A percentile compares a stretch with the other conserved stretches of the same genome.
phyloP scores from a whole-genome alignment of 2,797 vertebrate genomes.

The Periparus ater region DNA sequence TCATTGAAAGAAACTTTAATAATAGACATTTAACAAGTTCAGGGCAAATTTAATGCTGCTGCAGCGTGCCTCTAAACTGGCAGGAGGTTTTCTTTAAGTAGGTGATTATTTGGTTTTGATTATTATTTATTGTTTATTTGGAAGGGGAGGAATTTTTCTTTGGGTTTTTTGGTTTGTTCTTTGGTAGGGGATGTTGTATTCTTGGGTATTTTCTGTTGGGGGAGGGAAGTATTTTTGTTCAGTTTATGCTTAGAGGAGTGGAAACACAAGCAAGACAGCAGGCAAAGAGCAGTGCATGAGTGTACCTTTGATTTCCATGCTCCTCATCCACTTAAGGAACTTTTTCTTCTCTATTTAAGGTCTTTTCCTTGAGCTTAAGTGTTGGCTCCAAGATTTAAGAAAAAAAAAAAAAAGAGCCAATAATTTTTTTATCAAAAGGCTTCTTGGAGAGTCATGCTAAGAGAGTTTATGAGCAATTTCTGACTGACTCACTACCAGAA shows the following conservation, averaged over 20 bases:
- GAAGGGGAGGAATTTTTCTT: background rate
- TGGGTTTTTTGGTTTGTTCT: background rate
- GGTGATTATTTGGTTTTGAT: background rate
- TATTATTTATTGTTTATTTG: background rate
- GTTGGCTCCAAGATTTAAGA: background rate
- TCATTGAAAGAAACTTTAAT: background rate
- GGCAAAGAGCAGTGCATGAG: background rate
- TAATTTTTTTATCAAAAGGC: background rate
- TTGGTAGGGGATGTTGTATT: too few relatives aligned
- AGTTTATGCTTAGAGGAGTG: background rate
- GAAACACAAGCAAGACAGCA: background rate
- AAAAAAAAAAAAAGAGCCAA: background rate
- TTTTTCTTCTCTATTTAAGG: background rate
- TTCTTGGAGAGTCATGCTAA: background rate
- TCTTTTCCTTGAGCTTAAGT: background rate
- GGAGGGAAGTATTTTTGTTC: background rate
- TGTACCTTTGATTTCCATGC: background rate
- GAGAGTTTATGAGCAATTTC: background rate
- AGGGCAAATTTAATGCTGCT: background rate
- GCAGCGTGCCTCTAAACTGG: background rate
- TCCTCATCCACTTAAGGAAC: background rate
- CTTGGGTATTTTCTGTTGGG: fast-evolving
- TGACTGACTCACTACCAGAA: background rate
- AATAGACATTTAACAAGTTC: background rate
- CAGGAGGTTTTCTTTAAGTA: background rate